Evolutionary conservation across 2,888 invertebrate genomes (phyloP).

Genomic region (Drosophila colorata): DNA sequence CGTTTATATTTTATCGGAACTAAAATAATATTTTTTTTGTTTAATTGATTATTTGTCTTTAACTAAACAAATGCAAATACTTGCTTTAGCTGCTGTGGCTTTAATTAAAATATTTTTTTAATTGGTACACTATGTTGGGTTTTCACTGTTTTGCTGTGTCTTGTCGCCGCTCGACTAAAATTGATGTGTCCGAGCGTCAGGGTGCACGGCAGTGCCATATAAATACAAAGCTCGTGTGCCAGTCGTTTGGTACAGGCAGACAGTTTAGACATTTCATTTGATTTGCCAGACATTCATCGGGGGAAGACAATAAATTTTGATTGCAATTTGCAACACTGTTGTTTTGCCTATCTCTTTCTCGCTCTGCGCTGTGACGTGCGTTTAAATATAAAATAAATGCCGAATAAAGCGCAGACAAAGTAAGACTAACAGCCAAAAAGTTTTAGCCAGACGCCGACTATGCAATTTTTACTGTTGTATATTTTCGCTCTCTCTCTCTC

Average conservation of each 20-base stretch:
- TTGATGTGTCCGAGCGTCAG: slow-evolving; percentile 59
- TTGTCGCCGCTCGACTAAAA: slow-evolving; percentile 39
- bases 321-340: slow-evolving; percentile 67
- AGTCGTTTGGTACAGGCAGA: slow-evolving; percentile 41
- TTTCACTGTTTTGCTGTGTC: slow-evolving; percentile 16
- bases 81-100: background rate
- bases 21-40: background rate
- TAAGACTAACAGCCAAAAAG: slow-evolving; percentile 43
- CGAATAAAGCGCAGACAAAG: slow-evolving; percentile 49
- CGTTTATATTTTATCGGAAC: background rate
- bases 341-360: background rate
- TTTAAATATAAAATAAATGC: slow-evolving; percentile 54
- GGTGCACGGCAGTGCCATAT: slow-evolving; percentile 57
- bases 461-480: slow-evolving; percentile 52
- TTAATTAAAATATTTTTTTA: background rate
- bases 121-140: slow-evolving; percentile 4
- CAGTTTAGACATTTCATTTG: slow-evolving; percentile 62
- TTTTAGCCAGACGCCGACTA: slow-evolving; percentile 58
- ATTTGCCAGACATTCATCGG: slow-evolving; percentile 66
- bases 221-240: slow-evolving; percentile 38
- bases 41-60: background rate
- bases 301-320: slow-evolving; percentile 69
- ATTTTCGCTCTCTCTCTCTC: background rate
- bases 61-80: background rate
- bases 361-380: slow-evolving; percentile 14